Conservation (phyloP, 2,797 vertebrate genomes). For the Helostoma temminkii region DNA sequence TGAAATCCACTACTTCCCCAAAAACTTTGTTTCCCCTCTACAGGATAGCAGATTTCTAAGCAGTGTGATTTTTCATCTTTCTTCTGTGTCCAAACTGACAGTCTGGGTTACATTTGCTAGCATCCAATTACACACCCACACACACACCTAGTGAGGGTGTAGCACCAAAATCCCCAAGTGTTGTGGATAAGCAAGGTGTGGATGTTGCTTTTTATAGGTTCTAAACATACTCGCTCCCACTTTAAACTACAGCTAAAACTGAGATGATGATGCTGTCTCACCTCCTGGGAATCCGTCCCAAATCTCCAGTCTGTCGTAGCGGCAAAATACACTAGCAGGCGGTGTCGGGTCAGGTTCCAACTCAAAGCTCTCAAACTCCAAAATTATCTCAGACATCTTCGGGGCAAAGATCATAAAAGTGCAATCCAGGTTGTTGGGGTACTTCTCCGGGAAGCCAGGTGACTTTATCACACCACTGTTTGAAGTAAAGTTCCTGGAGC, state of each 20-base stretch:
- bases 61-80: background rate
- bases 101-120: too few species aligned
- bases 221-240: background rate
- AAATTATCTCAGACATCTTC: constrained; percentile 95
- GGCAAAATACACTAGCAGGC: constrained; percentile 91
- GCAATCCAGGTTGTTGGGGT: constrained; percentile 97
- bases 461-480: constrained; percentile 94
- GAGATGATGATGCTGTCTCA: constrained; percentile 66
- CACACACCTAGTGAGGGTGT: background rate
- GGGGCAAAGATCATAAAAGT: constrained; percentile 98
- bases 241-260: background rate
- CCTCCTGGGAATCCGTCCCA: constrained; percentile 99
- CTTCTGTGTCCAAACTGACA: too few species aligned
- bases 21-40: background rate
- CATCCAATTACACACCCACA: too few species aligned
- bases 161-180: background rate
- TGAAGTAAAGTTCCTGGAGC: constrained; percentile 95
- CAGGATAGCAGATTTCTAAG: background rate
- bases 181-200: background rate
- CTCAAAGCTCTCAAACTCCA: constrained; percentile 99
- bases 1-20: background rate
- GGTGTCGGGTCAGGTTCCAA: constrained; percentile 93
- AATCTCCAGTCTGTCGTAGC: constrained; percentile 96
- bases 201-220: background rate
- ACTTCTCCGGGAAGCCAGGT: constrained; percentile 97